These are phyloP conservation scores for Astreopora myriophthalma DNA, from an alignment of 64 coral and sea anemone genomes.

Conservation along the genomic window DNA sequence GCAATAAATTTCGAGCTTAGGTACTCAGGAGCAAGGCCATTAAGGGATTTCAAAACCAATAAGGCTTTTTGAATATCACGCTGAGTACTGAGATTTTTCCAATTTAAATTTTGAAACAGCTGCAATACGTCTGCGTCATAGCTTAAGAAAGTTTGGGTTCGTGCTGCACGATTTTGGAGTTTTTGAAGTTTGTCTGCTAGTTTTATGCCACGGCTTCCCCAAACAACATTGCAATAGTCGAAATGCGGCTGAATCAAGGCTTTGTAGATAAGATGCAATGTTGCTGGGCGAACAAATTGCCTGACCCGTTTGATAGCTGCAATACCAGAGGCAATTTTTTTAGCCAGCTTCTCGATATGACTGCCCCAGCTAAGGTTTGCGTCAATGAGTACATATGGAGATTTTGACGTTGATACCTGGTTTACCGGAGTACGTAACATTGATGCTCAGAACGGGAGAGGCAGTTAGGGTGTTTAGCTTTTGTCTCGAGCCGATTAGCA, in stretches of 20 bases:
- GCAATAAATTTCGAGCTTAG: constrained; percentile 14
- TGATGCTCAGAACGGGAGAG: not conserved
- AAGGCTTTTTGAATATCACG: constrained; percentile 12
- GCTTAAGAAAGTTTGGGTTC: not conserved
- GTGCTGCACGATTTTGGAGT: constrained; percentile 42
- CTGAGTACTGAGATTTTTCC: too few relatives aligned
- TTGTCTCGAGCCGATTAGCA: constrained; percentile 34
- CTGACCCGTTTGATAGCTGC: constrained; percentile 35
- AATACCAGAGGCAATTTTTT: constrained; percentile 60
- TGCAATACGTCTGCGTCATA: too few relatives aligned
- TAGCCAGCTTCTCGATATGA: constrained; percentile 19
- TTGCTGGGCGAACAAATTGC: constrained; percentile 48
- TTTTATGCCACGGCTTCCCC: not conserved
- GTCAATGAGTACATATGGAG: not conserved
- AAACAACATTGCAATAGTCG: constrained; percentile 18
- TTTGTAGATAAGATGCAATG: constrained; percentile 32
- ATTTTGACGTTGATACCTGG: constrained; percentile 36
- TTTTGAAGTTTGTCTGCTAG: constrained; percentile 27
- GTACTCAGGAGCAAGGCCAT: constrained; percentile 10
- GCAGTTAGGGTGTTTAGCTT: constrained; percentile 1
- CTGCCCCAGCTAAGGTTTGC: not conserved
- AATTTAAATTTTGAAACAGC: too few relatives aligned
- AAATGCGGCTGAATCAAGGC: constrained; percentile 25
- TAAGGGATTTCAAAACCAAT: constrained; percentile 26
- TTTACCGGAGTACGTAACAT: constrained; percentile 11